Percentiles rank a stretch among this genome's conserved stretches.
phyloP scores from a whole-genome alignment of 2,888 invertebrate species.

The Pollenia amentaria region DNA sequence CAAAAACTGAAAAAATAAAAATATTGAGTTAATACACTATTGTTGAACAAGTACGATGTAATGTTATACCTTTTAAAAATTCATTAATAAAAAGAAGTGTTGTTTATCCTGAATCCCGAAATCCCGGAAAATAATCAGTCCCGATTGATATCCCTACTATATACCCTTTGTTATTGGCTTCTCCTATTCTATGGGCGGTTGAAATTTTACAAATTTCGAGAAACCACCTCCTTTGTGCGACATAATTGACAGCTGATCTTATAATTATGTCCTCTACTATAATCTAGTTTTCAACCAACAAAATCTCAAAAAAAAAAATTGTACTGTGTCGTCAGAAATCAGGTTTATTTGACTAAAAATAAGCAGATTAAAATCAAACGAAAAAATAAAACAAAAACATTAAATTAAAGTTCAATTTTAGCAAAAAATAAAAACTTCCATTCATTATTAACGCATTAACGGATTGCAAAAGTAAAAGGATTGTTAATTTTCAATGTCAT shows the following conservation, averaged over 20 bases:
- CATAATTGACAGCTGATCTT: background rate
- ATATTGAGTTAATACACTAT: too few species aligned
- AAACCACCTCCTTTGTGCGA: background rate
- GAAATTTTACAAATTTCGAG: too few species aligned
- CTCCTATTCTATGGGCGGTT: too few species aligned
- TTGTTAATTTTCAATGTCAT: background rate
- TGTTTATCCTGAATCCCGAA: too few species aligned
- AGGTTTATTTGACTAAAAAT: slow-evolving; percentile 39
- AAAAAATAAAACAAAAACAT: background rate
- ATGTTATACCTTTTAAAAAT: too few species aligned
- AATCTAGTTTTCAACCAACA: background rate
- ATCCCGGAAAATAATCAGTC: too few species aligned
- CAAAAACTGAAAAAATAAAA: too few species aligned
- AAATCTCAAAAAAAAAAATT: background rate
- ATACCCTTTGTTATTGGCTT: too few species aligned
- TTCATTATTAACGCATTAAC: slow-evolving; percentile 1
- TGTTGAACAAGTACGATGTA: too few species aligned
- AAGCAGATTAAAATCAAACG: background rate
- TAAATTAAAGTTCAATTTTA: background rate
- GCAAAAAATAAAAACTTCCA: slow-evolving; percentile 40
- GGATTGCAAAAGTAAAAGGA: slow-evolving; percentile 44
- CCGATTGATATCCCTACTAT: too few species aligned
- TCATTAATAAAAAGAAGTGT: too few species aligned
- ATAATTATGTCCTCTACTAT: background rate
- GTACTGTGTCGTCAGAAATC: slow-evolving; percentile 22